Conservation (phyloP, 2,888 invertebrate genomes). For the Rotaria sp. region DNA sequence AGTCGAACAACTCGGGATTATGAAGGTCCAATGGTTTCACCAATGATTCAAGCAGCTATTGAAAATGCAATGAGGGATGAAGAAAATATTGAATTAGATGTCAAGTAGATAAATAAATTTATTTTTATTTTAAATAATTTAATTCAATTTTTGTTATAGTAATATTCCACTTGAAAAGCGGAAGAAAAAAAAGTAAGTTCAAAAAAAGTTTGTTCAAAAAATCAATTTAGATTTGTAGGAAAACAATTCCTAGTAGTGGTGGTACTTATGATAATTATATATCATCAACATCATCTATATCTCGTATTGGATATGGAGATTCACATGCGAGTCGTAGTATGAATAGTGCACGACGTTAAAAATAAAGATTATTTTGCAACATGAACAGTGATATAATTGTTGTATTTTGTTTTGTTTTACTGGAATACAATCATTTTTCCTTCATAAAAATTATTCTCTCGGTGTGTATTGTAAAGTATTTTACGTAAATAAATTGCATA, state of each 20-base stretch:
- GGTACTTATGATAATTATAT: neutral
- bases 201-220: neutral
- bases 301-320: neutral
- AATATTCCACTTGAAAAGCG: neutral
- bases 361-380: neutral
- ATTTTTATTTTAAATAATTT: too few relatives aligned
- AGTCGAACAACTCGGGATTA: slow-evolving; percentile 70
- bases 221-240: neutral
- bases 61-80: slow-evolving; percentile 63
- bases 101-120: neutral
- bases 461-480: neutral
- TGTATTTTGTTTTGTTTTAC: neutral
- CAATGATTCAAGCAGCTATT: slow-evolving; percentile 65
- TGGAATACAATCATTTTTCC: too few relatives aligned
- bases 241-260: neutral
- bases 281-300: neutral
- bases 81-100: slow-evolving; percentile 55
- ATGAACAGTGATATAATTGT: neutral
- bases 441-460: neutral
- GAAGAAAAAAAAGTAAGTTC: neutral
- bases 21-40: slow-evolving; percentile 66
- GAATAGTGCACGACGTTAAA: neutral
- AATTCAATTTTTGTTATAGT: neutral
- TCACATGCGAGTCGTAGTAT: neutral
- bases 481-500: too few relatives aligned